Evolutionary conservation across 2,797 vertebrate species (phyloP).

Genomic region (Aeoliscus strigatus): DNA sequence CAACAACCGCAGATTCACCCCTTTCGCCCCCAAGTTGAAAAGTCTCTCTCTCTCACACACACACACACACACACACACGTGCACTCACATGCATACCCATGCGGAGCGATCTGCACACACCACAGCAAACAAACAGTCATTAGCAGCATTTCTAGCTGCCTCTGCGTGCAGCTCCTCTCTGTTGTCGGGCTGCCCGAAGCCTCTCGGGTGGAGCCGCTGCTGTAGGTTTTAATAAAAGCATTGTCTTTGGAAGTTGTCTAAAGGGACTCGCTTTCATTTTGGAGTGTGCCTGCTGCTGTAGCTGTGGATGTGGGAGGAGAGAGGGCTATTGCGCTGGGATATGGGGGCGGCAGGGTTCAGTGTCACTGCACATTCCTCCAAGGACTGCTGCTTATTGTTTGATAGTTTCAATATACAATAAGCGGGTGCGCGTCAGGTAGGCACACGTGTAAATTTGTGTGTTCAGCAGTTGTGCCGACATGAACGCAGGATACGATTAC

Average conservation of each 20-base stretch:
- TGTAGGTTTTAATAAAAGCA: slow-evolving; percentile 83
- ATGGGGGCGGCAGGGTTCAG: slow-evolving; percentile 66
- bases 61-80: slow-evolving; percentile 13
- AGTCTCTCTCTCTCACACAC: slow-evolving; percentile 7
- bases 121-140: slow-evolving; percentile 67
- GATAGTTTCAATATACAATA: slow-evolving; percentile 76
- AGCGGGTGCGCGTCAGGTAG: slow-evolving; percentile 16
- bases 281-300: slow-evolving; percentile 50
- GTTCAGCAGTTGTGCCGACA: no score
- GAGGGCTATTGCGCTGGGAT: slow-evolving; percentile 70
- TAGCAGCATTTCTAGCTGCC: slow-evolving; percentile 66
- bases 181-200: slow-evolving; percentile 60
- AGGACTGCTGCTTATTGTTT: slow-evolving; percentile 75
- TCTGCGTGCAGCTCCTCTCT: slow-evolving; percentile 56
- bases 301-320: slow-evolving; percentile 60
- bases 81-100: slow-evolving; percentile 29
- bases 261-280: slow-evolving; percentile 75
- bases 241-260: slow-evolving; percentile 78
- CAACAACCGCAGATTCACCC: no score
- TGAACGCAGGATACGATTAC: neutral
- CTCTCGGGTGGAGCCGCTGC: slow-evolving; percentile 66
- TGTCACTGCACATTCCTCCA: slow-evolving; percentile 67
- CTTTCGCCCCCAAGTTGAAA: no score
- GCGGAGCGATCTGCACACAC: slow-evolving; percentile 47
- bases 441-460: no score